Evolutionary conservation across 30 jellyfish, hydroid and myxozoan species (phyloP), one percentile per base, ranked within the genome.

Genomic region (Pelagia noctiluca): DNA sequence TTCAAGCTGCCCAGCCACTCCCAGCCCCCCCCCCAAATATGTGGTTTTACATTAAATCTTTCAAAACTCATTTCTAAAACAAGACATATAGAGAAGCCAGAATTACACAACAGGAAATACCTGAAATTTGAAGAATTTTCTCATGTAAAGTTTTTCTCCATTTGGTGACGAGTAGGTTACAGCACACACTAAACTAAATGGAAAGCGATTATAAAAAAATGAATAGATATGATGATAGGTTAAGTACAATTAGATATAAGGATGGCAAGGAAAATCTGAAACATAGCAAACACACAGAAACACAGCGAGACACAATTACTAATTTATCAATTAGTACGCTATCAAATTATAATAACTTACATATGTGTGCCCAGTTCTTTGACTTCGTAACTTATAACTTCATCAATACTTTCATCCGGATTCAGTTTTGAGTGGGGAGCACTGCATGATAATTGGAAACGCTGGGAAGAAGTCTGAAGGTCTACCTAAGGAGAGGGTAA

Each of bases 281-380:
- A n/a, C n/a, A n/a, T n/a, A n/a, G n/a, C n/a, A n/a, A n/a, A n/a
- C n/a, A n/a, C n/a, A n/a, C n/a, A n/a, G n/a, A n/a, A n/a, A n/a
- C n/a, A n/a, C n/a, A n/a, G n/a, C n/a, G n/a, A n/a, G n/a, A n/a
- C n/a, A n/a, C n/a, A n/a, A n/a, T n/a, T n/a, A n/a, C n/a, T n/a
- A n/a, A n/a, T n/a, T n/a, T n/a, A n/a, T n/a, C n/a, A n/a, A n/a
- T n/a, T n/a, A n/a, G n/a, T n/a, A n/a, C n/a, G n/a, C n/a, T n/a
- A n/a, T n/a, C n/a, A n/a, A n/a, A n/a, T n/a, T n/a, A n/a, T n/a
- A n/a, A n/a, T 4, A 3, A 75, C 87, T 42, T 50, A 92, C 98
- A 92, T 92, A 76, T 92, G 98, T 2, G 98, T 86, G 63, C 98
- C 98, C 13, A 92, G 86, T 62, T 92, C 98, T 76, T 92, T 92